Conservation (phyloP, 2,797 vertebrate genomes). For the Fratercula arctica region DNA sequence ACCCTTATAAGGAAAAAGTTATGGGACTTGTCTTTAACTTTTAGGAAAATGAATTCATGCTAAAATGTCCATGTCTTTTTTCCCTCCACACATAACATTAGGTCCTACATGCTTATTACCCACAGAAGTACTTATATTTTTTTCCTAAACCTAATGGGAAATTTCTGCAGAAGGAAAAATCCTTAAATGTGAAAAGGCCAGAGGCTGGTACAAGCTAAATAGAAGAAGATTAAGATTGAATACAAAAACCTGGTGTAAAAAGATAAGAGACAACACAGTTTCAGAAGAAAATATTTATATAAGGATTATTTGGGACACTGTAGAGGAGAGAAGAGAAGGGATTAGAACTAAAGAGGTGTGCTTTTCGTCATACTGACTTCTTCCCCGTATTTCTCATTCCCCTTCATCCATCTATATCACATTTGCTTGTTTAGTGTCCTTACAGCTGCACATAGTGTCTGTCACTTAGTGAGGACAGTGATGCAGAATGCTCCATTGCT, state of each 20-base stretch:
- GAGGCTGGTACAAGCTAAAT: background rate
- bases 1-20: background rate
- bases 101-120: background rate
- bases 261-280: background rate
- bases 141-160: background rate
- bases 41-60: background rate
- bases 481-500: background rate
- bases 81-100: rapidly evolving
- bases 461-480: background rate
- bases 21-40: background rate
- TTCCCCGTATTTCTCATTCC: background rate
- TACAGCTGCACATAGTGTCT: background rate
- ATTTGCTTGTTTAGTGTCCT: background rate
- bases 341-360: background rate
- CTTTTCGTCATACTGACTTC: background rate
- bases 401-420: background rate
- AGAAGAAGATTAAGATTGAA: conserved; percentile 32
- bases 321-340: background rate
- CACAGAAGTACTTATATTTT: background rate
- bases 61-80: background rate
- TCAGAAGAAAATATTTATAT: conserved; percentile 7
- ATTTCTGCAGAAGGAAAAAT: conserved; percentile 1
- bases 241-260: background rate
- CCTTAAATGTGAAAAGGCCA: background rate
- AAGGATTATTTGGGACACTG: background rate